Percentiles rank a stretch among this genome's conserved stretches.
Evolutionary conservation across 2,888 invertebrate genomes (phyloP).

Genomic region (Eupithecia dodoneata): DNA sequence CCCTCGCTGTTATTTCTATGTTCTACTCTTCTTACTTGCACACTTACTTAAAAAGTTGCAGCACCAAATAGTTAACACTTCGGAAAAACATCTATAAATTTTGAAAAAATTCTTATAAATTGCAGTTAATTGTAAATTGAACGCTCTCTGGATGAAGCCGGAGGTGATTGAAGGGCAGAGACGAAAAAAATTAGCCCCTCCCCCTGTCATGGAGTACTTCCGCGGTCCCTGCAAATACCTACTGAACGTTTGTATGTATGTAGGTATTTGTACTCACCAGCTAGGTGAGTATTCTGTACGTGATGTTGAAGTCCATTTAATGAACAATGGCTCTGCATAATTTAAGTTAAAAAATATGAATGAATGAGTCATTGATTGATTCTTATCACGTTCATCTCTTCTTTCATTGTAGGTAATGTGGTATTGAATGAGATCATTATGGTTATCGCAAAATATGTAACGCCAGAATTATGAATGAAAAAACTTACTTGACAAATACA

Average conservation of each 20-base stretch:
- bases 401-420: not conserved
- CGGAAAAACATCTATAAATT: too few species aligned
- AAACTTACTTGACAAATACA: not conserved
- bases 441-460: not conserved
- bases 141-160: too few species aligned
- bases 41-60: too few species aligned
- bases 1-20: too few species aligned
- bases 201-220: too few species aligned
- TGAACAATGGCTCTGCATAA: slow-evolving; percentile 12
- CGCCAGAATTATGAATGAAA: not conserved
- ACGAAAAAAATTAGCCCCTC: too few species aligned
- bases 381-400: slow-evolving; percentile 47
- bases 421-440: not conserved
- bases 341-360: slow-evolving; percentile 21
- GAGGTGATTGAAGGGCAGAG: too few species aligned
- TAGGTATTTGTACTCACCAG: not conserved
- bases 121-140: too few species aligned
- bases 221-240: too few species aligned
- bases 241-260: not conserved
- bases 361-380: slow-evolving; percentile 35
- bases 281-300: not conserved
- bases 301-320: slow-evolving; percentile 1
- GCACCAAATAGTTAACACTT: too few species aligned
- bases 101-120: too few species aligned
- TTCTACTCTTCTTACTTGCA: too few species aligned